Evolutionary conservation across 2,797 vertebrate genomes (phyloP).

Genomic region (Argyrosomus regius): DNA sequence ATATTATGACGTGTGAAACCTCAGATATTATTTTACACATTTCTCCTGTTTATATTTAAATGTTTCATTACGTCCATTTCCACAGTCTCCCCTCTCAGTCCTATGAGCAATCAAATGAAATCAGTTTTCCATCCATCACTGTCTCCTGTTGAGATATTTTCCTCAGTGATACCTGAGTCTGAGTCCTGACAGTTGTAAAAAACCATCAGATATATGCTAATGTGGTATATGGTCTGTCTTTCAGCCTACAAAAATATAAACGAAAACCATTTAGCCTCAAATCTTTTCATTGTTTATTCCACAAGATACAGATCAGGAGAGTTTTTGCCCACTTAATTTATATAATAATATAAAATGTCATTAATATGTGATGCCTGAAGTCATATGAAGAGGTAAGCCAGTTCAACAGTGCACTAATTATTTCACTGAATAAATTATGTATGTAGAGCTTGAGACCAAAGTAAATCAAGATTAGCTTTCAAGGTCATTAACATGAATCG

Average conservation of each 20-base stretch:
- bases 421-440: slow-evolving; percentile 55
- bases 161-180: not conserved
- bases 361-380: not conserved
- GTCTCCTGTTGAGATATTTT: not conserved
- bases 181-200: not conserved
- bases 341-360: too few species aligned
- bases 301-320: not conserved
- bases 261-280: not conserved
- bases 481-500: slow-evolving; percentile 46
- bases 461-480: slow-evolving; percentile 55
- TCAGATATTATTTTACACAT: not conserved
- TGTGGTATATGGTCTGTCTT: not conserved
- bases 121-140: not conserved
- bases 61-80: not conserved
- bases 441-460: slow-evolving; percentile 47
- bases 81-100: not conserved
- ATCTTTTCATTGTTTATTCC: not conserved
- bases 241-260: not conserved
- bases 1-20: not conserved
- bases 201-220: not conserved
- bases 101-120: not conserved
- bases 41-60: not conserved
- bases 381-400: not conserved
- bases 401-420: slow-evolving; percentile 39
- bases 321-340: too few species aligned